These are phyloP conservation scores for Thunnus thynnus DNA, from an alignment of 2,113 vertebrate species.

Conservation along the genomic window DNA sequence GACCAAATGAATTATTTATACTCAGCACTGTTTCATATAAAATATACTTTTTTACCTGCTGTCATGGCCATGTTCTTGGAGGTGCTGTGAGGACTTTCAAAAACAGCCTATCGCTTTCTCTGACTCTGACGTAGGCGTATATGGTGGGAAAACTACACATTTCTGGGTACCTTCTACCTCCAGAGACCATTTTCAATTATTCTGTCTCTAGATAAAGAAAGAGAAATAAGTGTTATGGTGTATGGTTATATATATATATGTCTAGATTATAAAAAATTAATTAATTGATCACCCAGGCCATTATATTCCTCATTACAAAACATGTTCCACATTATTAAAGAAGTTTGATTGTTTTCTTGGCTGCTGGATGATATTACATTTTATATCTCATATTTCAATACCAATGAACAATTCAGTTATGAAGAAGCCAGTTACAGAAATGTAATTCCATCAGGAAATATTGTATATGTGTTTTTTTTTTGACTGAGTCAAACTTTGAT, in stretches of 20 bases:
- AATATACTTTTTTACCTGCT: conserved; percentile 10
- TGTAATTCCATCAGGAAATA: conserved; percentile 8
- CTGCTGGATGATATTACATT: not conserved
- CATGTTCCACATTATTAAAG: not conserved
- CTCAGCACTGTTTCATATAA: conserved; percentile 13
- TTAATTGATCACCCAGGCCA: not conserved
- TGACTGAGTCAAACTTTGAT: conserved; percentile 8
- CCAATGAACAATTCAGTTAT: conserved; percentile 3
- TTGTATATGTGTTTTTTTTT: not conserved
- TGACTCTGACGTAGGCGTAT: not conserved
- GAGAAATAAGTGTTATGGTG: not conserved
- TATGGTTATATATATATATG: not conserved
- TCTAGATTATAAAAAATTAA: not conserved
- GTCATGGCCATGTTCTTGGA: conserved; percentile 10
- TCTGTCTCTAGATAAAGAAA: conserved; percentile 3
- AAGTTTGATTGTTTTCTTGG: too few species aligned
- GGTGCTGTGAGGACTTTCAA: not conserved
- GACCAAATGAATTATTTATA: conserved; percentile 48
- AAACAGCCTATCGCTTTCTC: not conserved
- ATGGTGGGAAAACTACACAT: not conserved
- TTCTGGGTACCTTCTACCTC: not conserved
- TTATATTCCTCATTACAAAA: not conserved
- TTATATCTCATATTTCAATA: not conserved
- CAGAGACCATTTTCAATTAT: conserved; percentile 13
- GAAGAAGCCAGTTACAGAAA: not conserved